phyloP scores from a whole-genome alignment of 2,113 vertebrate species.

The Dissostichus mawsoni region DNA sequence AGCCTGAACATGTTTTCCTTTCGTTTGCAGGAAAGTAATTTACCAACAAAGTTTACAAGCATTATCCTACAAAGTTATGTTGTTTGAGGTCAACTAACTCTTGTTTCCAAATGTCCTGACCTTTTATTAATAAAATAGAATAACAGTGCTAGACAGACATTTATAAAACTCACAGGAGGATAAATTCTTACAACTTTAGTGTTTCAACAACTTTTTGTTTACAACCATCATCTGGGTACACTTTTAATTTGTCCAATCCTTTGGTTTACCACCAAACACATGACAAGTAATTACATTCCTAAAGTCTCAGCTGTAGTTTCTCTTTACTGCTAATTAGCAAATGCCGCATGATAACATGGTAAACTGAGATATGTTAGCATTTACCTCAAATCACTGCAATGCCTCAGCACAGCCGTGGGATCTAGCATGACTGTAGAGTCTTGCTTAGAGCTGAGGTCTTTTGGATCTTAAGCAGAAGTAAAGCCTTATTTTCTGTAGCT shows the following conservation, averaged over 20 bases:
- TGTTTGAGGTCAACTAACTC: neutral
- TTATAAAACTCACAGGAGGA: too few relatives aligned
- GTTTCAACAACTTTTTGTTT: neutral
- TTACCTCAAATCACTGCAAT: neutral
- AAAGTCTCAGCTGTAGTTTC: neutral
- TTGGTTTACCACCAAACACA: neutral
- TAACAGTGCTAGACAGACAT: too few relatives aligned
- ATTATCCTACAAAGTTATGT: neutral
- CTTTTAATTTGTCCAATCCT: neutral
- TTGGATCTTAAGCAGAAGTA: constrained; percentile 13
- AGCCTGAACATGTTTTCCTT: neutral
- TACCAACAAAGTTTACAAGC: neutral
- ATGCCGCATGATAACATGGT: neutral
- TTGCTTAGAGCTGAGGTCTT: constrained; percentile 14
- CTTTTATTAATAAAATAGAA: neutral
- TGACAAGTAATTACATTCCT: neutral
- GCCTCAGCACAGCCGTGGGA: neutral
- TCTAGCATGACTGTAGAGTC: neutral
- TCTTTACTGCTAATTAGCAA: neutral
- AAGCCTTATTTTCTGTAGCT: neutral
- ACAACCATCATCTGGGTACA: neutral
- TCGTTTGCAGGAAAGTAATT: neutral
- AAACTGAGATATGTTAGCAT: neutral
- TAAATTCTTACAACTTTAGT: neutral
- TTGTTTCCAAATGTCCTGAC: neutral